Evolutionary conservation across 1,140 invertebrate species (phyloP).

Genomic region (Liolophura sinensis): DNA sequence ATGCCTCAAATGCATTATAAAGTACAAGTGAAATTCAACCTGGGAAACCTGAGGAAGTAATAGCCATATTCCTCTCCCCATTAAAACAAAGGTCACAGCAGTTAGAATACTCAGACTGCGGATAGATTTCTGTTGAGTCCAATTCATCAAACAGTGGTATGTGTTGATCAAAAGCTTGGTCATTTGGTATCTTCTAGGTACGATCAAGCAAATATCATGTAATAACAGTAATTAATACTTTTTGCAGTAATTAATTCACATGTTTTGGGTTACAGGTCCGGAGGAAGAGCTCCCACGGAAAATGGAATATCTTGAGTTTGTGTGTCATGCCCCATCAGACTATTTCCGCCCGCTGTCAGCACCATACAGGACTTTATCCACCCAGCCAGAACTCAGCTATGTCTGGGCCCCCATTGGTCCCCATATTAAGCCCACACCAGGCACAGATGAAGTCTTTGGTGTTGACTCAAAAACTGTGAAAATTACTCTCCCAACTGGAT

Average conservation of each 20-base stretch:
- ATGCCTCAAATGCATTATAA: too few relatives aligned
- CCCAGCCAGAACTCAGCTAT: conserved; percentile 53
- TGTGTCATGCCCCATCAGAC: conserved; percentile 90
- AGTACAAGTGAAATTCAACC: too few relatives aligned
- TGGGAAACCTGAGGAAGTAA: too few relatives aligned
- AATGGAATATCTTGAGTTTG: conserved; percentile 85
- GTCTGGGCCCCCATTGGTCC: conserved; percentile 58
- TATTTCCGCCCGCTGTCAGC: conserved; percentile 79
- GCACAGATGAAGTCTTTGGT: conserved; percentile 54
- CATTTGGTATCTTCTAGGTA: neutral
- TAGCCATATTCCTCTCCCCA: too few relatives aligned
- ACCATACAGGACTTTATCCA: conserved; percentile 69
- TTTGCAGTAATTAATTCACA: conserved; percentile 3
- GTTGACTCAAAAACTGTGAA: conserved; percentile 20
- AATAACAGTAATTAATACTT: too few relatives aligned
- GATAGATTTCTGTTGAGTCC: too few relatives aligned
- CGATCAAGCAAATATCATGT: too few relatives aligned
- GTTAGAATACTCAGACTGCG: too few relatives aligned
- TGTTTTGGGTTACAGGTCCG: conserved; percentile 68
- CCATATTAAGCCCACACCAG: conserved; percentile 44
- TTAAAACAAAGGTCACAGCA: too few relatives aligned
- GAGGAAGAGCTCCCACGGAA: conserved; percentile 88
- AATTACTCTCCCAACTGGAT: neutral
- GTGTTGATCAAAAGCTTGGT: neutral
- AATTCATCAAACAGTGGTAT: too few relatives aligned